These are phyloP conservation scores for Amphimedon queenslandica DNA, from an alignment of 37 sponge, comb jelly and placozoan species.

Conservation along the genomic window DNA sequence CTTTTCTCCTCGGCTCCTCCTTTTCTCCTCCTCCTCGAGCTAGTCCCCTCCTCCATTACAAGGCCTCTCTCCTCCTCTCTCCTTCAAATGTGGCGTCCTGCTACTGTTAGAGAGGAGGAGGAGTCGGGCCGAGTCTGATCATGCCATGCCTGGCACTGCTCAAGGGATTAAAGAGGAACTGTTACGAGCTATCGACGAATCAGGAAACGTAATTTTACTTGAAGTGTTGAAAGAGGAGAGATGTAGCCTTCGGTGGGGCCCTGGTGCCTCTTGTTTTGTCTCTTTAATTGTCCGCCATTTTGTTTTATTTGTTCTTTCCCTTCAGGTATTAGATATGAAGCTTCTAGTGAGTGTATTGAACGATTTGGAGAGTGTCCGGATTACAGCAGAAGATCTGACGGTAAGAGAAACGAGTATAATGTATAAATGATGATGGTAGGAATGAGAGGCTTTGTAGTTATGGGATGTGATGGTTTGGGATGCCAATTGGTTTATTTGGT, in stretches of 20 bases:
- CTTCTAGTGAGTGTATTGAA: conserved; percentile 45
- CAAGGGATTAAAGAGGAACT: conserved; percentile 51
- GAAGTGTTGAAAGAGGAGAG: not conserved
- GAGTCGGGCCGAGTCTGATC: not conserved
- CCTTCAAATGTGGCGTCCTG: conserved; percentile 25
- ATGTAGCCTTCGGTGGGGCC: no score
- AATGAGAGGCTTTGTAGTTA: no score
- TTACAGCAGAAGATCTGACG: conserved; percentile 66
- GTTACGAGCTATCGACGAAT: conserved; percentile 49
- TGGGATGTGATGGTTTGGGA: no score
- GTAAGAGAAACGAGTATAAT: conserved; percentile 17
- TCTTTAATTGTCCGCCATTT: conserved; percentile 32
- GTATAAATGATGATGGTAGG: no score
- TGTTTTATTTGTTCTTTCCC: conserved; percentile 5
- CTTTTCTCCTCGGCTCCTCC: no score
- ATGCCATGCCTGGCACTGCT: conserved; percentile 68
- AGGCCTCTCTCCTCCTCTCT: no score
- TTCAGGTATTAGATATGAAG: conserved; percentile 58
- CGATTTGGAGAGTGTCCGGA: conserved; percentile 32
- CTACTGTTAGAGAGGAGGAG: not conserved
- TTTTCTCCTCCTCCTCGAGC: no score
- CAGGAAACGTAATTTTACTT: conserved; percentile 63
- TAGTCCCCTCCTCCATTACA: no score
- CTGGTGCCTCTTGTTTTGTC: no score
- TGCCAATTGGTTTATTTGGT: no score